Conservation (phyloP, 1,140 invertebrate species). For the Propsilocerus akamusi region DNA sequence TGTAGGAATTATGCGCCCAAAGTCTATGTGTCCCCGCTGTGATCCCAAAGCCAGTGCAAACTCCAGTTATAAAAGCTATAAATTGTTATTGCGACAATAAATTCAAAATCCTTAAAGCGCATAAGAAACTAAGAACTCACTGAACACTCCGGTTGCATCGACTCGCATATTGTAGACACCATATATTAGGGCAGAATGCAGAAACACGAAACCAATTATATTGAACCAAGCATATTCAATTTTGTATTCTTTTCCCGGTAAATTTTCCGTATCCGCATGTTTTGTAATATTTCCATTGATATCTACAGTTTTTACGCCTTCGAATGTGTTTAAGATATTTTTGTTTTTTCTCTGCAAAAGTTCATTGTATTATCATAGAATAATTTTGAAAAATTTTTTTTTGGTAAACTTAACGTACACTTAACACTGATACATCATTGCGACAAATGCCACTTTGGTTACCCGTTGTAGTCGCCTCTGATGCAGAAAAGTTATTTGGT, state of each 20-base stretch:
- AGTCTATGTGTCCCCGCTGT: constrained; percentile 71
- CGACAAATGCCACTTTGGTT: too few species aligned
- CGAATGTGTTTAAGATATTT: background rate
- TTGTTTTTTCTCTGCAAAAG: constrained; percentile 16
- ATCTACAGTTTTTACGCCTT: background rate
- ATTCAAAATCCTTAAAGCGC: background rate
- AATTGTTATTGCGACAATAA: background rate
- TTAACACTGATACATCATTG: too few species aligned
- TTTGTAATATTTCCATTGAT: background rate
- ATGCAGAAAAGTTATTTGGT: too few species aligned
- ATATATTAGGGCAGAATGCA: background rate
- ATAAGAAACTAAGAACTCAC: background rate
- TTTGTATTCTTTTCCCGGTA: background rate
- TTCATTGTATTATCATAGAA: too few species aligned
- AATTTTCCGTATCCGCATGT: background rate
- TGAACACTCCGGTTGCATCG: background rate
- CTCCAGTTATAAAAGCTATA: background rate
- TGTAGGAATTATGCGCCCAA: constrained; percentile 69
- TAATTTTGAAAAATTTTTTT: too few species aligned
- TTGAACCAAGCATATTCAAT: background rate
- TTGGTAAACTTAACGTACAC: too few species aligned
- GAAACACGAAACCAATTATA: background rate
- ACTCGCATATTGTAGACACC: background rate
- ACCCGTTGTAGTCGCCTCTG: too few species aligned
- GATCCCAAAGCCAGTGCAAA: constrained; percentile 34